Evolutionary conservation across 92 coral and sea anemone genomes (phyloP).

Genomic region (Porites lobata): DNA sequence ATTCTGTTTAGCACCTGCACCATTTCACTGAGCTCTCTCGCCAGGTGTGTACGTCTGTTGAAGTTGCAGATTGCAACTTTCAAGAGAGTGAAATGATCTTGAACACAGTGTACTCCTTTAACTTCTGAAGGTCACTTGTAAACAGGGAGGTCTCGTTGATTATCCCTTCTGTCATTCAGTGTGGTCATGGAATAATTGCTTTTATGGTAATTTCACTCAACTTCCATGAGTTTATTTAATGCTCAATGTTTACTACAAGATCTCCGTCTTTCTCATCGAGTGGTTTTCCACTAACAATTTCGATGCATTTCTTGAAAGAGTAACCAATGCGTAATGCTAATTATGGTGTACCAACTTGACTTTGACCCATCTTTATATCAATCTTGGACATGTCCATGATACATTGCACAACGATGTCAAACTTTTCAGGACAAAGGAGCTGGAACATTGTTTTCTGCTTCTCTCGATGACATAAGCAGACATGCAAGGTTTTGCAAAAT

Average conservation of each 20-base stretch:
- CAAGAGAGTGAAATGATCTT: conserved; percentile 41
- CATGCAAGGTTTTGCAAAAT: too few species aligned
- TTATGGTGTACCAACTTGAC: conserved; percentile 41
- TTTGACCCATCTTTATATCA: conserved; percentile 30
- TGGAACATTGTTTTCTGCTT: too few species aligned
- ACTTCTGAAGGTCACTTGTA: conserved; percentile 48
- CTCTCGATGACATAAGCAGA: too few species aligned
- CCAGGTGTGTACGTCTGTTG: neutral
- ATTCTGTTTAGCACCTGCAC: too few species aligned
- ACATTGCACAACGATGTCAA: conserved; percentile 31
- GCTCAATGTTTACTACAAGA: conserved; percentile 24
- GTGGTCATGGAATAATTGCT: conserved; percentile 47
- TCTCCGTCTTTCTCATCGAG: conserved; percentile 43
- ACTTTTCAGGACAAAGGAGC: neutral
- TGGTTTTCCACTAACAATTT: conserved; percentile 55
- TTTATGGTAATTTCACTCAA: conserved; percentile 52
- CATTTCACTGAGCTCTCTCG: too few species aligned
- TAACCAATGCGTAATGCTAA: conserved; percentile 41
- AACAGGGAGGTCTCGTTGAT: conserved; percentile 46
- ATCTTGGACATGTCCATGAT: conserved; percentile 30
- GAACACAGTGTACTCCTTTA: conserved; percentile 27
- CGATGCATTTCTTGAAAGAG: conserved; percentile 43
- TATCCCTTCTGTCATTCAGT: conserved; percentile 34
- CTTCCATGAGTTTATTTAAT: conserved; percentile 53
- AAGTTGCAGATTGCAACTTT: conserved; percentile 9